Percentiles rank a stretch among this genome's conserved stretches.
Conservation (phyloP, 2,797 vertebrate genomes). For the Clarias platycephalus region DNA sequence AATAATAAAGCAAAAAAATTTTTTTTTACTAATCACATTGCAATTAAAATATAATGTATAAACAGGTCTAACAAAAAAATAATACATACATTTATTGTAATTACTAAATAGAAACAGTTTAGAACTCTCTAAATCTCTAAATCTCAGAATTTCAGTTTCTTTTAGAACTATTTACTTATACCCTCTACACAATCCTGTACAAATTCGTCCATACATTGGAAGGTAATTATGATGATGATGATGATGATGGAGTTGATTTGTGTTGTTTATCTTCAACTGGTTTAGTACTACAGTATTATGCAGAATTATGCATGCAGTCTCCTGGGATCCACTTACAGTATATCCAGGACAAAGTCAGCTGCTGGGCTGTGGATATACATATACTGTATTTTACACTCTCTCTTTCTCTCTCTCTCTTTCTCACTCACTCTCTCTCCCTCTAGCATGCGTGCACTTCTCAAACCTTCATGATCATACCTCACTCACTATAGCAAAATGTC, state of each 20-base stretch:
- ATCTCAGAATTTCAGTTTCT: neutral
- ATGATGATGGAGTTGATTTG: neutral
- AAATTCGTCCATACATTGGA: neutral
- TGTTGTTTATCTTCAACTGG: neutral
- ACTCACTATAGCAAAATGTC: neutral
- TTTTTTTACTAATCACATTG: neutral
- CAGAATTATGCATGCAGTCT: neutral
- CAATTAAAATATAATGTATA: neutral
- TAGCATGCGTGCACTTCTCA: neutral
- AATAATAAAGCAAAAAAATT: too few species aligned
- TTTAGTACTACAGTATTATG: neutral
- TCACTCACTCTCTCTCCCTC: too few species aligned
- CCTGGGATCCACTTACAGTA: slow-evolving; percentile 17
- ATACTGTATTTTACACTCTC: too few species aligned
- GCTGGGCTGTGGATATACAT: neutral
- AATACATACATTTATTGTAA: too few species aligned
- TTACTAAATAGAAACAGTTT: too few species aligned
- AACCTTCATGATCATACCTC: neutral
- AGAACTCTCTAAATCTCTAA: too few species aligned
- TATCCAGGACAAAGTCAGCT: slow-evolving; percentile 18
- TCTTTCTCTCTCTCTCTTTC: too few species aligned
- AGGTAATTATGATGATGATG: neutral
- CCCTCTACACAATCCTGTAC: neutral
- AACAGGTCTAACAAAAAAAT: neutral
- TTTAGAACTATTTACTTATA: neutral